These are phyloP conservation scores for Colaptes auratus DNA, from an alignment of 2,113 vertebrate genomes.

Conservation along the genomic window DNA sequence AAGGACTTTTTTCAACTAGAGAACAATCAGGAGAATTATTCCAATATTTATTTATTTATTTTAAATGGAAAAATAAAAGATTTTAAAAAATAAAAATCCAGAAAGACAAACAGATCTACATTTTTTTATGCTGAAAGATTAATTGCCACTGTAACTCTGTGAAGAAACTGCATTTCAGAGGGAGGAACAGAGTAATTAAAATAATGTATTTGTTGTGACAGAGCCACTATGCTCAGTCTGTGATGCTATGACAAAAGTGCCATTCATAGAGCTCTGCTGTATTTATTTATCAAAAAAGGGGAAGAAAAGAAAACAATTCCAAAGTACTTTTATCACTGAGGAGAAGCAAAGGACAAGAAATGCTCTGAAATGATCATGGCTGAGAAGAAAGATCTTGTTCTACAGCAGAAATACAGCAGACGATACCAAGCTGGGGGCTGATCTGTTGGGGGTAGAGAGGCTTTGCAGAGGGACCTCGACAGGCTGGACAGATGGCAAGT, in stretches of 20 bases:
- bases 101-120: neutral
- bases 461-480: too few relatives aligned
- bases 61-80: too few relatives aligned
- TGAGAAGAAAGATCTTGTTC: neutral
- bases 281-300: too few relatives aligned
- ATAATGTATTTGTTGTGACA: neutral
- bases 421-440: too few relatives aligned
- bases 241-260: neutral
- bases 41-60: too few relatives aligned
- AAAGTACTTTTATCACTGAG: neutral
- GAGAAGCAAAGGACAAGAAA: neutral
- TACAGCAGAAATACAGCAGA: neutral
- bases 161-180: neutral
- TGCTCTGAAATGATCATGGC: neutral
- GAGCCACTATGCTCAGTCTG: neutral
- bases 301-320: too few relatives aligned
- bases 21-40: neutral
- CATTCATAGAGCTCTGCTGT: neutral
- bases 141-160: neutral
- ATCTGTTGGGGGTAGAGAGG: too few relatives aligned
- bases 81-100: neutral
- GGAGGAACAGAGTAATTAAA: neutral
- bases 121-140: neutral
- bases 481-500: too few relatives aligned
- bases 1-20: neutral